Evolutionary conservation across 2,888 invertebrate species (phyloP).

Genomic region (Luperina testacea): DNA sequence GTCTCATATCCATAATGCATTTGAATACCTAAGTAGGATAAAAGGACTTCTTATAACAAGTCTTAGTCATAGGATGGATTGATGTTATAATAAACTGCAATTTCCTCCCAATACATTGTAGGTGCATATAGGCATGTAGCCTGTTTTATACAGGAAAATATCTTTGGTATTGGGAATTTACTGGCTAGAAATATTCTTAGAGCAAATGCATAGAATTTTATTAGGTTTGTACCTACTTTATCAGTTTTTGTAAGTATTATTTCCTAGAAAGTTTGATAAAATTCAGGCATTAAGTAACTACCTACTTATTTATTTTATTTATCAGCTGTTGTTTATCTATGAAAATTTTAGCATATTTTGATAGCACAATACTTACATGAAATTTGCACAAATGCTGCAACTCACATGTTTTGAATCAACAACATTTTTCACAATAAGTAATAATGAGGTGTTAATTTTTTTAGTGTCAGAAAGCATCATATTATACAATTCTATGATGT

Average conservation of each 20-base stretch:
- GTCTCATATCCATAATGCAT: slow-evolving; percentile 33
- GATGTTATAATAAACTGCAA: slow-evolving; percentile 23
- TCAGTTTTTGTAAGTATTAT: neutral
- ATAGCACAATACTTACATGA: neutral
- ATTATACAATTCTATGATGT: slow-evolving; percentile 7
- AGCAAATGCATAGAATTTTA: neutral
- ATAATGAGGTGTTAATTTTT: slow-evolving; percentile 30
- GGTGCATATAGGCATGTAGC: neutral
- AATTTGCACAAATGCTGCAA: neutral
- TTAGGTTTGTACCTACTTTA: neutral
- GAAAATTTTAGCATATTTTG: slow-evolving; percentile 3
- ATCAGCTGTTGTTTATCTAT: slow-evolving; percentile 24
- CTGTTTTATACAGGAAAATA: slow-evolving; percentile 33
- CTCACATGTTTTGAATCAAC: slow-evolving; percentile 11
- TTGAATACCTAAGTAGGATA: slow-evolving; percentile 22
- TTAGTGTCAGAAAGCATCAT: neutral
- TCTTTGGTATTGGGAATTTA: slow-evolving; percentile 3
- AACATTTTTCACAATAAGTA: slow-evolving; percentile 9
- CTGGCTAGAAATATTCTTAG: neutral
- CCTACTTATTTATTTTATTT: neutral
- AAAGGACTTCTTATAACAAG: slow-evolving; percentile 9
- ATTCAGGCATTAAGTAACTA: neutral
- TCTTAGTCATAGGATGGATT: slow-evolving; percentile 35
- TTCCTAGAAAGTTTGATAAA: slow-evolving; percentile 4
- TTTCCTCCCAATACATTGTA: slow-evolving; percentile 31